Percentiles rank a stretch among this genome's conserved stretches.
phyloP scores from a whole-genome alignment of 1,140 invertebrate genomes.

The Cotesia glomerata region DNA sequence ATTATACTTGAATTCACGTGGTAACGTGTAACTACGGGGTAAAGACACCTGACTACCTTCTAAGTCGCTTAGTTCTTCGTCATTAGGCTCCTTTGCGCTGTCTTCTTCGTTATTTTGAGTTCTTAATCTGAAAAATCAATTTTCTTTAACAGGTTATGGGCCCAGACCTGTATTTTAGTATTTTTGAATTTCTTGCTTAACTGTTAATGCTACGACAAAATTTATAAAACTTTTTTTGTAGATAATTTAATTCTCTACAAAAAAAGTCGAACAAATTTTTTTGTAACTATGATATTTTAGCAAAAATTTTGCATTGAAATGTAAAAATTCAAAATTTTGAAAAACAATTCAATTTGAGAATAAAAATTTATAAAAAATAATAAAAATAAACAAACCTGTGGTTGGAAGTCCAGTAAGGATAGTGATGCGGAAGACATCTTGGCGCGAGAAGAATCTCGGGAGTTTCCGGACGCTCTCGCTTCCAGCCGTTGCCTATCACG shows the following conservation, averaged over 20 bases:
- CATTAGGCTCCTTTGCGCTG: constrained; percentile 45
- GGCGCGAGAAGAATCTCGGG: constrained; percentile 80
- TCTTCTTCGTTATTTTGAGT: constrained; percentile 56
- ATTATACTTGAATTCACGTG: constrained; percentile 84
- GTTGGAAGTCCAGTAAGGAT: constrained; percentile 54
- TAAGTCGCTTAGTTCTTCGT: constrained; percentile 54
- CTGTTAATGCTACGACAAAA: too few species aligned
- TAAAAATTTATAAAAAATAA: background rate
- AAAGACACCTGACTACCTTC: constrained; percentile 72
- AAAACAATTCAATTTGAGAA: too few species aligned
- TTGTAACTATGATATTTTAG: too few species aligned
- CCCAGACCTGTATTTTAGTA: too few species aligned
- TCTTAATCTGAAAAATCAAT: constrained; percentile 41
- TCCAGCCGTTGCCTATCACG: constrained; percentile 49
- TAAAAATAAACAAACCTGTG: constrained; percentile 41
- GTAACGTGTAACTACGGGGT: constrained; percentile 82
- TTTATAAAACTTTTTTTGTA: too few species aligned
- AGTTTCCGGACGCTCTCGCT: constrained; percentile 62
- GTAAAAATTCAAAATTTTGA: too few species aligned
- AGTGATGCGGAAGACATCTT: constrained; percentile 67
- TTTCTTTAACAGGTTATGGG: background rate
- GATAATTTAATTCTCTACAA: too few species aligned
- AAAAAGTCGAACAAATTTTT: too few species aligned
- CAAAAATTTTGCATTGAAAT: too few species aligned
- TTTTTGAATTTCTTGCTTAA: too few species aligned